These are phyloP conservation scores for Pemphredon lugubris DNA, from an alignment of 2,888 invertebrate genomes.

Conservation along the genomic window DNA sequence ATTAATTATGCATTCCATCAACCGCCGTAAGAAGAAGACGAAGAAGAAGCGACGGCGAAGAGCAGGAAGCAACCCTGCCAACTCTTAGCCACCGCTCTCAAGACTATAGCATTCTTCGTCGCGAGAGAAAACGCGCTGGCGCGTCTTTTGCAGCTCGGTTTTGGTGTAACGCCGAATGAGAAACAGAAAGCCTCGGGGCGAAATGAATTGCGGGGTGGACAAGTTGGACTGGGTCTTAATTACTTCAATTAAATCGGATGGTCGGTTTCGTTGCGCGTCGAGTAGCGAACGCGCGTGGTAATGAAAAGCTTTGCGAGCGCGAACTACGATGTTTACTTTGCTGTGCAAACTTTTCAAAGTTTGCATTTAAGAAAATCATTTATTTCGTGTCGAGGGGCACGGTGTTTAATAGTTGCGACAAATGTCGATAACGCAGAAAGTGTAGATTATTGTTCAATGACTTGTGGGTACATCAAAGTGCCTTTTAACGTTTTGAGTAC, in stretches of 20 bases:
- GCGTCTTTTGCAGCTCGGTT: neutral
- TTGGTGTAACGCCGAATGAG: constrained; percentile 9
- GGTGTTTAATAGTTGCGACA: too few species aligned
- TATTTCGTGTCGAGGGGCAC: neutral
- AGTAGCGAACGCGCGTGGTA: constrained; percentile 5
- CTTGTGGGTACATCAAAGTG: too few species aligned
- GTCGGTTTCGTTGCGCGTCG: constrained; percentile 16
- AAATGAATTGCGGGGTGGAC: constrained; percentile 25
- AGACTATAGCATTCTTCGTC: too few species aligned
- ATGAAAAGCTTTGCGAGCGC: neutral
- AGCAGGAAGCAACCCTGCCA: too few species aligned
- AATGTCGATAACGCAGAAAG: too few species aligned
- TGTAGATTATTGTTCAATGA: too few species aligned
- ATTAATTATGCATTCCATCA: constrained; percentile 68
- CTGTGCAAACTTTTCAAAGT: constrained; percentile 32
- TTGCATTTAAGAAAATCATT: constrained; percentile 23
- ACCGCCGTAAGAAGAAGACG: constrained; percentile 15
- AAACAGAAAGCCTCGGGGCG: neutral
- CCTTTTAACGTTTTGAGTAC: too few species aligned
- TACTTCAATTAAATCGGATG: constrained; percentile 58
- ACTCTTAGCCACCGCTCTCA: too few species aligned
- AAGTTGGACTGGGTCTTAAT: constrained; percentile 49
- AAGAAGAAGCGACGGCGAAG: neutral
- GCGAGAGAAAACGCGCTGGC: neutral
- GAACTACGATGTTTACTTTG: constrained; percentile 16